Conservation (phyloP, 2,888 invertebrate species). For the Pedicia rivosa region DNA sequence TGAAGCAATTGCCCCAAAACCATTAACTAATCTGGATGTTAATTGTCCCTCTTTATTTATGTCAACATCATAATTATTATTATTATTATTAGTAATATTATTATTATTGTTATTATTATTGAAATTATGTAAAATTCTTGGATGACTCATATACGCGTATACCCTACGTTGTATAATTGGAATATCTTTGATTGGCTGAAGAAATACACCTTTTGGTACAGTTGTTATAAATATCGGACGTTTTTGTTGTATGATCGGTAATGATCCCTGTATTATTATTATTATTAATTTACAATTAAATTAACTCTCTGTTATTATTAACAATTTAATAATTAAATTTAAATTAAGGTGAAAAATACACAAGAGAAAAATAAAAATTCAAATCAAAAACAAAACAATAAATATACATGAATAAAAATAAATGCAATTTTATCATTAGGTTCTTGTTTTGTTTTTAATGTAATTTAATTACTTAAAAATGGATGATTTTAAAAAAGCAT, state of each 20-base stretch:
- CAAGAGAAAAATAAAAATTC: no score
- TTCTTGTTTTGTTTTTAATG: no score
- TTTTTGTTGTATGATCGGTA: slow-evolving; percentile 14
- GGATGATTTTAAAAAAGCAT: no score
- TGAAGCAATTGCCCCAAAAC: not conserved
- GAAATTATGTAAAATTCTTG: slow-evolving; percentile 24
- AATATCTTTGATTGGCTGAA: slow-evolving; percentile 48
- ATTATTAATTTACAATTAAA: no score
- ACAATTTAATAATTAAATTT: no score
- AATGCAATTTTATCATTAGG: no score
- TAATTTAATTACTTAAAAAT: no score
- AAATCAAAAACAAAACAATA: no score
- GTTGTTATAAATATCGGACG: slow-evolving; percentile 62
- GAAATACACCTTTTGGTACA: slow-evolving; percentile 61
- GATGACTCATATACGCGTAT: slow-evolving; percentile 51
- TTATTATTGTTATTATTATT: not conserved
- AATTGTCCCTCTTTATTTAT: not conserved
- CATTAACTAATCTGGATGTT: not conserved
- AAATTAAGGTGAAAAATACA: no score
- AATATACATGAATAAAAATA: no score
- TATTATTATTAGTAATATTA: not conserved
- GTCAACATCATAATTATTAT: not conserved
- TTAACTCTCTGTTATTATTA: no score
- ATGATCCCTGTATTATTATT: not conserved
- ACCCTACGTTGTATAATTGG: slow-evolving; percentile 26